Conservation (phyloP, 2,113 vertebrate genomes). For the Oplegnathus fasciatus region DNA sequence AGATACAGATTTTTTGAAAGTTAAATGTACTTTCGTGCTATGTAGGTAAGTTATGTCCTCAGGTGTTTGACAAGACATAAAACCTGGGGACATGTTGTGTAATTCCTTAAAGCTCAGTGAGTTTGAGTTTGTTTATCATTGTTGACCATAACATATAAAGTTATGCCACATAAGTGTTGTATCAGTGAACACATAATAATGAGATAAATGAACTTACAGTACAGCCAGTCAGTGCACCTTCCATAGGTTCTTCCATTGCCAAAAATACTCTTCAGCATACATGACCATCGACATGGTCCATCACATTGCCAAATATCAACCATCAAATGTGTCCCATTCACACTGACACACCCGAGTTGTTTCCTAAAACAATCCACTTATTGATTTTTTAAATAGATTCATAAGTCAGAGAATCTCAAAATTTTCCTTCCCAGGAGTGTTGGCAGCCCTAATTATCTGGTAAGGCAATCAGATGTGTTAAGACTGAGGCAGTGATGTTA, state of each 20-base stretch:
- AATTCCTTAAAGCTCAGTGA: background rate
- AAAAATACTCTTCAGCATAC: background rate
- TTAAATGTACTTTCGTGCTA: background rate
- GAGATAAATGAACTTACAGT: background rate
- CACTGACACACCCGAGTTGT: background rate
- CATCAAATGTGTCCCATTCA: background rate
- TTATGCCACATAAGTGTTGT: no score
- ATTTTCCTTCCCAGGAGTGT: constrained; percentile 2
- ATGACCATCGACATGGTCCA: background rate
- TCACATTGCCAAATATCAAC: background rate
- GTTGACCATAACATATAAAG: background rate
- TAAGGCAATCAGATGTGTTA: constrained; percentile 32
- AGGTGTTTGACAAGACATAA: background rate
- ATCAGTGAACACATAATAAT: background rate
- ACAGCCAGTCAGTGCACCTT: background rate
- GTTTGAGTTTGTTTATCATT: background rate
- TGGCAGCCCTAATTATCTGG: constrained; percentile 36
- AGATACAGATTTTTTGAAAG: background rate
- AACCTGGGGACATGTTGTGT: background rate
- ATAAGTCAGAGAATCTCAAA: constrained; percentile 3
- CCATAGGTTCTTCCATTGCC: background rate
- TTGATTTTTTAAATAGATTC: background rate
- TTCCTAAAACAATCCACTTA: background rate
- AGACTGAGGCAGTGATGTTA: constrained; percentile 19
- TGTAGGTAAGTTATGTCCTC: no score